Evolutionary conservation across 2,888 invertebrate genomes (phyloP).

Genomic region (Balanococcus diminutus): DNA sequence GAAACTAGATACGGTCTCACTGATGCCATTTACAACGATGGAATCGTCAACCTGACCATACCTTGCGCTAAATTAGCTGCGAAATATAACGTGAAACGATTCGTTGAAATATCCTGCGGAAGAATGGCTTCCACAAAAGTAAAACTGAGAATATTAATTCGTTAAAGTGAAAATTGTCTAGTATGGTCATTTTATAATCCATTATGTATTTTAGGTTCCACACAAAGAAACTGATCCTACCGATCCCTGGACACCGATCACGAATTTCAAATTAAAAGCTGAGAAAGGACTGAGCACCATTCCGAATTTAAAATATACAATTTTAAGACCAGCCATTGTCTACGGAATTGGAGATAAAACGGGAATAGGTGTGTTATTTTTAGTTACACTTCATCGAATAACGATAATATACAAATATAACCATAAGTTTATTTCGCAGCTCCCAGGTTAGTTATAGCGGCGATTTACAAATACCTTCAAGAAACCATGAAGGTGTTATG

Average conservation of each 20-base stretch:
- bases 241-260: conserved; percentile 83
- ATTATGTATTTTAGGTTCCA: conserved; percentile 63
- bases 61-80: conserved; percentile 84
- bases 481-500: conserved; percentile 92
- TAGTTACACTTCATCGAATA: not conserved
- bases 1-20: conserved; percentile 89
- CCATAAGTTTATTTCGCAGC: conserved; percentile 66
- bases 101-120: conserved; percentile 84
- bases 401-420: not conserved
- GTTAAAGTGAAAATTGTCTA: not conserved
- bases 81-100: conserved; percentile 70
- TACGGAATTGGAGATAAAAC: conserved; percentile 84
- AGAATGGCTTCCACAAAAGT: conserved; percentile 80
- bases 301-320: conserved; percentile 74
- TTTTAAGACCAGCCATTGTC: conserved; percentile 82
- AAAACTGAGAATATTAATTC: conserved; percentile 60
- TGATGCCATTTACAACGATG: conserved; percentile 89
- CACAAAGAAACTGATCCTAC: conserved; percentile 76
- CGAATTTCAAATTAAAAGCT: conserved; percentile 81
- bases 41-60: conserved; percentile 79
- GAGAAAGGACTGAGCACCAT: conserved; percentile 77
- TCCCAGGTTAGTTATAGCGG: conserved; percentile 83
- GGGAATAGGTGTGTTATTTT: conserved; percentile 74
- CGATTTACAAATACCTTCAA: conserved; percentile 83
- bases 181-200: not conserved